Percentiles rank a stretch among this genome's conserved stretches.
These are phyloP conservation scores for Vesta saturnalis DNA, from an alignment of 2,888 invertebrate genomes.

Conservation along the genomic window DNA sequence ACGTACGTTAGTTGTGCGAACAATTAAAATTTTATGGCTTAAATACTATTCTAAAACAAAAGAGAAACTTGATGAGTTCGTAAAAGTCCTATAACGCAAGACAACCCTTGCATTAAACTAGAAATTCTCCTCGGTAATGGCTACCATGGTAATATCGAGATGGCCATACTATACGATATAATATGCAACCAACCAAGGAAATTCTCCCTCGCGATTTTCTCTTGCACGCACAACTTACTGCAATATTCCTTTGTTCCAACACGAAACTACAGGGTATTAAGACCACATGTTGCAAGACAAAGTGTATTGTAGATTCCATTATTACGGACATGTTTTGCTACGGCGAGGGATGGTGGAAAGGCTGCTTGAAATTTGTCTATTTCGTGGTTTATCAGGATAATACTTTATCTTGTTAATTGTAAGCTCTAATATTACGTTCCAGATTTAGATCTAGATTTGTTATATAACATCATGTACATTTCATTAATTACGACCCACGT, in stretches of 20 bases:
- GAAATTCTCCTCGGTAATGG: slow-evolving; percentile 42
- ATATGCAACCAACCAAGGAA: slow-evolving; percentile 33
- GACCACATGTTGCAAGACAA: slow-evolving; percentile 60
- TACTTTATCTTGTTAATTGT: slow-evolving; percentile 38
- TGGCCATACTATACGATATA: slow-evolving; percentile 37
- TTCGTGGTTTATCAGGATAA: slow-evolving; percentile 40
- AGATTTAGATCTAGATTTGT: slow-evolving; percentile 26
- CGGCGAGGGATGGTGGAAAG: slow-evolving; percentile 33
- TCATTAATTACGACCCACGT: slow-evolving; percentile 19
- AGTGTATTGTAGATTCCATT: slow-evolving; percentile 58
- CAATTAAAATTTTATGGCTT: slow-evolving; percentile 29
- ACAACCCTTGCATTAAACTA: slow-evolving; percentile 38
- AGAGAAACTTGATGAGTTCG: slow-evolving; percentile 28
- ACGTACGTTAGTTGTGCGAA: neutral
- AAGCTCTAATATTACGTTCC: slow-evolving; percentile 27
- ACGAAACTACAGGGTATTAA: slow-evolving; percentile 52
- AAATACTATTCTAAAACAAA: slow-evolving; percentile 29
- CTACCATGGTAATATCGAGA: slow-evolving; percentile 42
- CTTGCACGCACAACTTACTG: slow-evolving; percentile 22
- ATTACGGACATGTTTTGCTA: slow-evolving; percentile 46
- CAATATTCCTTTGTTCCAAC: slow-evolving; percentile 40
- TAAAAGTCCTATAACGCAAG: slow-evolving; percentile 34
- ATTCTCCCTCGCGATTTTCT: slow-evolving; percentile 35
- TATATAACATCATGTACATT: slow-evolving; percentile 12
- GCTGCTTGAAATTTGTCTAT: slow-evolving; percentile 38